Evolutionary conservation across 53 echinoderm and acorn worm species (phyloP).

Genomic region (Patiria pectinifera): DNA sequence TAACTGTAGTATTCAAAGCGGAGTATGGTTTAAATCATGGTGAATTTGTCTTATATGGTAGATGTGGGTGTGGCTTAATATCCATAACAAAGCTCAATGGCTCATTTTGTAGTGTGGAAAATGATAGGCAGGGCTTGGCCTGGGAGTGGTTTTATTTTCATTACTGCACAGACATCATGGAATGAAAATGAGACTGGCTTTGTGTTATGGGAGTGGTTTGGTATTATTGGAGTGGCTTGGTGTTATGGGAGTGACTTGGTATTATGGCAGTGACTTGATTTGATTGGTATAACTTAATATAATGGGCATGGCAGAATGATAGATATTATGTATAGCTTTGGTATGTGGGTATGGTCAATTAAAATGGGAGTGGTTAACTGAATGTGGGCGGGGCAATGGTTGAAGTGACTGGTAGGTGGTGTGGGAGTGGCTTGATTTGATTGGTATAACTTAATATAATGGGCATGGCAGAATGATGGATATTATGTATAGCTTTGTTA

Average conservation of each 20-base stretch:
- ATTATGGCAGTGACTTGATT: not conserved
- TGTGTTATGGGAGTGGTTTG: not conserved
- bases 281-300: too few relatives aligned
- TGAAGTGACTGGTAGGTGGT: not conserved
- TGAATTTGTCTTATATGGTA: too few relatives aligned
- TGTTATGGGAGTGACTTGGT: not conserved
- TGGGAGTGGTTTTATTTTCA: not conserved
- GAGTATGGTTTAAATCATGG: too few relatives aligned
- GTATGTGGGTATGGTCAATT: not conserved
- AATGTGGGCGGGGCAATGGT: not conserved
- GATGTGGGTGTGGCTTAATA: too few relatives aligned
- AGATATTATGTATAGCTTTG: not conserved
- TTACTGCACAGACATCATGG: not conserved
- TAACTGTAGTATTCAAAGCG: too few relatives aligned
- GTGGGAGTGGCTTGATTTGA: not conserved
- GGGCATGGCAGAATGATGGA: too few relatives aligned
- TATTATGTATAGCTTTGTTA: not conserved
- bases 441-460: too few relatives aligned
- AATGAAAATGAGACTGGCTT: not conserved
- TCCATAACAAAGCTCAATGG: too few relatives aligned
- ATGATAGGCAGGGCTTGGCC: too few relatives aligned
- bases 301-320: too few relatives aligned
- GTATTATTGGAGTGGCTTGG: conserved; percentile 9
- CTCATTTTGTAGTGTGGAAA: too few relatives aligned
- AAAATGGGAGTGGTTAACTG: conserved; percentile 38